Evolutionary conservation across 1,140 invertebrate species (phyloP).

Genomic region (Diachasma alloeum): DNA sequence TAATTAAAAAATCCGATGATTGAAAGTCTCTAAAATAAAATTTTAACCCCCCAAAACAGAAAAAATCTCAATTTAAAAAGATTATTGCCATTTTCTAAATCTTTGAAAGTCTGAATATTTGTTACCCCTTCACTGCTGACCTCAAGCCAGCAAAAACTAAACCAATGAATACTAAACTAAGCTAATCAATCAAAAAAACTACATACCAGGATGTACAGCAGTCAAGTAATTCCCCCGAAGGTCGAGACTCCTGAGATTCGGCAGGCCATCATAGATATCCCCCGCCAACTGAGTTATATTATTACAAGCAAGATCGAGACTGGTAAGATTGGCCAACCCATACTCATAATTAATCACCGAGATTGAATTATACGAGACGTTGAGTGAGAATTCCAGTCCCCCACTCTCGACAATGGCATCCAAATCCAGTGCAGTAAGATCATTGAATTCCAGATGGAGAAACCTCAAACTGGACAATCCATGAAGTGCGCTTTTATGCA

Average conservation of each 20-base stretch:
- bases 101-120: too few species aligned
- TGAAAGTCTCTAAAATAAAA: too few species aligned
- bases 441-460: conserved; percentile 60
- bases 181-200: not conserved
- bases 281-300: conserved; percentile 73
- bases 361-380: conserved; percentile 61
- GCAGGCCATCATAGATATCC: conserved; percentile 73
- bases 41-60: too few species aligned
- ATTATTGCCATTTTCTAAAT: too few species aligned
- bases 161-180: too few species aligned
- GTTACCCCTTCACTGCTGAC: not conserved
- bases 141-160: not conserved
- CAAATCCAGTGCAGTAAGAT: conserved; percentile 51
- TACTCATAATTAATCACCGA: conserved; percentile 47
- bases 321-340: conserved; percentile 52
- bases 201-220: conserved; percentile 52
- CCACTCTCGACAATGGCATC: conserved; percentile 56
- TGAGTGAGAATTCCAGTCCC: conserved; percentile 54
- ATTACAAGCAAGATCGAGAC: conserved; percentile 81
- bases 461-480: conserved; percentile 61
- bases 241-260: conserved; percentile 72
- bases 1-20: too few species aligned
- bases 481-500: conserved; percentile 77
- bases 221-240: conserved; percentile 74
- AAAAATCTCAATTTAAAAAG: too few species aligned